A percentile compares a stretch with the other conserved stretches of the same genome.
Evolutionary conservation across 1,140 invertebrate species (phyloP).

Genomic region (Drosophila jambulina): DNA sequence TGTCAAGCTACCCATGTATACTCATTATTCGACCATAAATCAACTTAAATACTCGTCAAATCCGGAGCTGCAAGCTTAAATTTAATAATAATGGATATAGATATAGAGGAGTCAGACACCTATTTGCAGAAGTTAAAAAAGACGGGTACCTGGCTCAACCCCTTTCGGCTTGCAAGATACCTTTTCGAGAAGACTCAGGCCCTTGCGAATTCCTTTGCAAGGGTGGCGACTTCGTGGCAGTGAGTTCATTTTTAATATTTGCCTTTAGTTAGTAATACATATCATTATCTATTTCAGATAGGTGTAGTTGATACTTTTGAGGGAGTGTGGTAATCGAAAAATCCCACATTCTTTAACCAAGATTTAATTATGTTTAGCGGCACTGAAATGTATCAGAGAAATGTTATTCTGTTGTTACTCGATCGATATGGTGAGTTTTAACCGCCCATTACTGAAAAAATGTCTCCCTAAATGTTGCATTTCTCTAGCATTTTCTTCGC

Average conservation of each 20-base stretch:
- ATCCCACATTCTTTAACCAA: background rate
- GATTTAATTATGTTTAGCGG: too few species aligned
- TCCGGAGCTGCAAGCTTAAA: background rate
- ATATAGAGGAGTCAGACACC: background rate
- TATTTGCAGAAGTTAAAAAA: background rate
- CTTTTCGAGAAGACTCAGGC: background rate
- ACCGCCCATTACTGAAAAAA: background rate
- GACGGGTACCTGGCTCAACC: background rate
- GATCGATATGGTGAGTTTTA: background rate
- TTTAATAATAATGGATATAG: background rate
- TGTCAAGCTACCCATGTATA: background rate
- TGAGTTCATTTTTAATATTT: background rate
- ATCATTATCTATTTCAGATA: background rate
- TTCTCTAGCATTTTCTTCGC: background rate
- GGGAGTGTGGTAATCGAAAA: too few species aligned
- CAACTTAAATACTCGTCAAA: background rate
- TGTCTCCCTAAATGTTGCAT: background rate
- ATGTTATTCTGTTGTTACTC: background rate
- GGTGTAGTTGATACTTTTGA: background rate
- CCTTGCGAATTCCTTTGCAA: conserved; percentile 1
- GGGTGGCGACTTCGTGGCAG: conserved; percentile 7
- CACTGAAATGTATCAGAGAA: too few species aligned
- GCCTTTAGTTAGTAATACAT: background rate
- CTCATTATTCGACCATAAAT: too few species aligned
- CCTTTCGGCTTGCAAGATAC: background rate